Evolutionary conservation across 2,888 invertebrate species (phyloP).

Genomic region (Candidula unifasciata): DNA sequence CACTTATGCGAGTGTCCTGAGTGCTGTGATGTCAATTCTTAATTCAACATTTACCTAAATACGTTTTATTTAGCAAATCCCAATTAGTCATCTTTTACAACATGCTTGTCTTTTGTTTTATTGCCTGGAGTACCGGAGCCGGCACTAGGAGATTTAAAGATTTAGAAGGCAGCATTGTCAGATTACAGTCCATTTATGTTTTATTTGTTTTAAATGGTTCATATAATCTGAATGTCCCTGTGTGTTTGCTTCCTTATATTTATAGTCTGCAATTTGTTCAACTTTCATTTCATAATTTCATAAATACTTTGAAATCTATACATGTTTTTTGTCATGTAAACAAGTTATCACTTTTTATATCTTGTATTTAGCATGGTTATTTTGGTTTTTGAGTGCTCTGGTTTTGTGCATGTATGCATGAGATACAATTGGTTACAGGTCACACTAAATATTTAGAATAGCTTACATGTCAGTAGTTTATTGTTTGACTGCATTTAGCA

Average conservation of each 20-base stretch:
- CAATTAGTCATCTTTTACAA: too few relatives aligned
- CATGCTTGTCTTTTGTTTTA: too few relatives aligned
- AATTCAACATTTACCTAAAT: too few relatives aligned
- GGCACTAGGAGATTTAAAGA: background rate
- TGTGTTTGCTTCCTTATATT: too few relatives aligned
- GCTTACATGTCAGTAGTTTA: too few relatives aligned
- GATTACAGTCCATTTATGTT: background rate
- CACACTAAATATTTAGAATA: too few relatives aligned
- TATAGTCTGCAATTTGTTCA: background rate
- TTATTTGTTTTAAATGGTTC: background rate
- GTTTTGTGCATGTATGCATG: background rate
- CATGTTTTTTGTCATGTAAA: background rate
- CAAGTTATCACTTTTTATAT: background rate
- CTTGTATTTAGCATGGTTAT: background rate
- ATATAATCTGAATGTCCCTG: too few relatives aligned
- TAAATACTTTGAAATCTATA: background rate
- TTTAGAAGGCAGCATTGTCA: slow-evolving; percentile 31
- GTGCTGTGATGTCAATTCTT: too few relatives aligned
- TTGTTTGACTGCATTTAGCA: background rate
- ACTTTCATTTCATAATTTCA: background rate
- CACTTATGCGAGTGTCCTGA: too few relatives aligned
- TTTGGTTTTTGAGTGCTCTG: too few relatives aligned
- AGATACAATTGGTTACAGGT: background rate
- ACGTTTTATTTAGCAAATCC: too few relatives aligned
- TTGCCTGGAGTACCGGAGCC: too few relatives aligned